Conservation (phyloP, 2,888 invertebrate species). For the Cotesia congregata region DNA sequence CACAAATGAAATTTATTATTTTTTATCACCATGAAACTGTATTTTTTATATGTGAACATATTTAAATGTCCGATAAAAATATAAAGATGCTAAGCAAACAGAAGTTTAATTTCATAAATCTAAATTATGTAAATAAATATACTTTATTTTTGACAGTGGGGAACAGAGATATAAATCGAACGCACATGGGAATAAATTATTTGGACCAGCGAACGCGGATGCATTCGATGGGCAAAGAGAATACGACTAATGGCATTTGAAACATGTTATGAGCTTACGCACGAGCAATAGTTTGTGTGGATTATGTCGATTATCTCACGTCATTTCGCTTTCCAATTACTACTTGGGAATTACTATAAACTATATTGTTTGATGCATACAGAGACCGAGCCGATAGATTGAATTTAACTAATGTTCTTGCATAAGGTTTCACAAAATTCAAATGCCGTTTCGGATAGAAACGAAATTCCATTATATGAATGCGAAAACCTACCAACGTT, state of each 20-base stretch:
- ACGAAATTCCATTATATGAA: background rate
- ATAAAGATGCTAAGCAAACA: too few relatives aligned
- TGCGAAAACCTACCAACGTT: background rate
- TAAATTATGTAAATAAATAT: too few relatives aligned
- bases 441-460: slow-evolving; percentile 16
- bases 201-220: background rate
- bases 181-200: background rate
- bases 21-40: too few relatives aligned
- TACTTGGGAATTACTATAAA: background rate
- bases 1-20: too few relatives aligned
- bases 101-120: too few relatives aligned
- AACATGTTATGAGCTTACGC: slow-evolving; percentile 17
- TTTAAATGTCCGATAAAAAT: too few relatives aligned
- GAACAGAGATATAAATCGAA: background rate
- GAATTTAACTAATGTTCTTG: background rate
- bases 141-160: too few relatives aligned
- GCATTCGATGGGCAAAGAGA: background rate
- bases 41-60: too few relatives aligned
- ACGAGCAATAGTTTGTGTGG: slow-evolving; percentile 42
- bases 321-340: slow-evolving; percentile 48
- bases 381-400: slow-evolving; percentile 7
- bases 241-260: background rate
- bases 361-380: slow-evolving; percentile 14
- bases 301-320: slow-evolving; percentile 47
- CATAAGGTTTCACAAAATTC: slow-evolving; percentile 33